phyloP scores from a whole-genome alignment of 2,797 vertebrate species.

The Pangasius macronema region DNA sequence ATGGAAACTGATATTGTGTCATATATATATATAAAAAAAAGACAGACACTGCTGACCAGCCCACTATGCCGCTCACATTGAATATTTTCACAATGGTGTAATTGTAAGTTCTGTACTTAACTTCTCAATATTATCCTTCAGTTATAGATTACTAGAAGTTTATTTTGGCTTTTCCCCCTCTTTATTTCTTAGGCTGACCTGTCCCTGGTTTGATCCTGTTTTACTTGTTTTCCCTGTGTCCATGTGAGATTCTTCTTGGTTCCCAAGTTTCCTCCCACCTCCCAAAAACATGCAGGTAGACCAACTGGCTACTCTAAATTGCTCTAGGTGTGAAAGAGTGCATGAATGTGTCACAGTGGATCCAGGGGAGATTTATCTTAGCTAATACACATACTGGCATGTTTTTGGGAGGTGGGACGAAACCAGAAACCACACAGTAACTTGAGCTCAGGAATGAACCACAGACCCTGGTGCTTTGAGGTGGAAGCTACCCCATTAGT shows the following conservation, averaged over 20 bases:
- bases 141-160: background rate
- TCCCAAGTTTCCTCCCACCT: background rate
- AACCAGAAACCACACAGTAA: conserved; percentile 5
- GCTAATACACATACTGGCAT: background rate
- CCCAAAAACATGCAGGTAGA: background rate
- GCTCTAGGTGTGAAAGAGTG: background rate
- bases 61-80: background rate
- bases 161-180: background rate
- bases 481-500: background rate
- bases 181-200: background rate
- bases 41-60: conserved; percentile 6
- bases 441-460: background rate
- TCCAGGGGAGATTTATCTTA: background rate
- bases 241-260: background rate
- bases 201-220: background rate
- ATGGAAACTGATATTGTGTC: background rate
- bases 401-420: background rate
- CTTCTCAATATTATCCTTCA: no score
- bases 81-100: conserved; percentile 11
- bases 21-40: background rate
- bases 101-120: background rate
- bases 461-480: background rate
- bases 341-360: background rate
- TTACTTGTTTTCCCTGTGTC: background rate
- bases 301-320: background rate